Conservation (phyloP, 2,113 vertebrate species). For the Erinaceus europaeus region DNA sequence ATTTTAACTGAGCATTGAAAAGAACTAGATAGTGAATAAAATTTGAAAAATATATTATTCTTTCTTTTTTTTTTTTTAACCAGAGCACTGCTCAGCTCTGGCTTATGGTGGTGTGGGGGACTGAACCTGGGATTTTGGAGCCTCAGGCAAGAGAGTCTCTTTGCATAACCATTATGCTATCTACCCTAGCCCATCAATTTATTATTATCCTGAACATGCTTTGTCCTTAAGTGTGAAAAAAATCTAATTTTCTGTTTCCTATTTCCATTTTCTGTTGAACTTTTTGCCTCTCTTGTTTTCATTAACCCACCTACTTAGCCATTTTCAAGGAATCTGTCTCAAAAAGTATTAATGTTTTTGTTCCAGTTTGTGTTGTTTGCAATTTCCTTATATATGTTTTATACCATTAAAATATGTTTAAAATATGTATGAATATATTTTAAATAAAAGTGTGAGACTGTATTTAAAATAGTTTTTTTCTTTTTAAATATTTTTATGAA, state of each 20-base stretch:
- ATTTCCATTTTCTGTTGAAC: background rate
- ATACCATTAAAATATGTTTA: too few species aligned
- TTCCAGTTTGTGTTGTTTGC: background rate
- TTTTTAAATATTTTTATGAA: background rate
- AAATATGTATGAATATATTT: too few species aligned
- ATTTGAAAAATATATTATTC: background rate
- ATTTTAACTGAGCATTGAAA: background rate
- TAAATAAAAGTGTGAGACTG: too few species aligned
- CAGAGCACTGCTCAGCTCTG: too few species aligned
- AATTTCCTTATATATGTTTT: too few species aligned
- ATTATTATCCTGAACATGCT: background rate
- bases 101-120: too few species aligned
- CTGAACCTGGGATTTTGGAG: too few species aligned
- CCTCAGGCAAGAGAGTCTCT: too few species aligned
- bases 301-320: background rate
- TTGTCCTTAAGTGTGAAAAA: background rate
- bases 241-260: background rate
- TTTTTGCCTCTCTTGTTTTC: background rate
- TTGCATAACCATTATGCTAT: too few species aligned
- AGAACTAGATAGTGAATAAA: conserved; percentile 6
- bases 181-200: too few species aligned
- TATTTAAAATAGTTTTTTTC: conserved; percentile 14
- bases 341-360: background rate
- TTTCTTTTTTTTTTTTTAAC: background rate
- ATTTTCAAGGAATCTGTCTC: background rate